A percentile compares a stretch with the other conserved stretches of the same genome.
phyloP scores from a whole-genome alignment of 2,797 vertebrate species.

The Paguma larvata region DNA sequence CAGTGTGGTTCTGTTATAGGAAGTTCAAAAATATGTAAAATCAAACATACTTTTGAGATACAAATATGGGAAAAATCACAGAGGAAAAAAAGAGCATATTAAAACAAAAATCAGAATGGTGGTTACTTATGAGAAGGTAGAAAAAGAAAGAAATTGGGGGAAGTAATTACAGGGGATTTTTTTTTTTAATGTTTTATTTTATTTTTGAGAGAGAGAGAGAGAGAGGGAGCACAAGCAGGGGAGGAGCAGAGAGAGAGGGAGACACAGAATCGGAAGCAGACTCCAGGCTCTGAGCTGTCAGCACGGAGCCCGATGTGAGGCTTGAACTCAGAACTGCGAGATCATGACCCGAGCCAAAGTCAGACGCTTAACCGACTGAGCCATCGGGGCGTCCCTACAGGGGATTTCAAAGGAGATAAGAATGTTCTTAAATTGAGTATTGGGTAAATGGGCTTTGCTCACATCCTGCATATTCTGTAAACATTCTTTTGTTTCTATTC shows the following conservation, averaged over 20 bases:
- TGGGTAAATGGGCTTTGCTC: not conserved
- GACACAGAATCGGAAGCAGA: no score
- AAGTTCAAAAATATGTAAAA: slow-evolving; percentile 18
- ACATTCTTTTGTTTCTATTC: slow-evolving; percentile 32
- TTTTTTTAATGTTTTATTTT: no score
- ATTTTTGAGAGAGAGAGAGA: no score
- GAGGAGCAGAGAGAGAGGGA: no score
- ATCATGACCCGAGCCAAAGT: no score
- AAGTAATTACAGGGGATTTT: not conserved
- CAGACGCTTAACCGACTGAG: no score
- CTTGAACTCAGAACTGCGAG: no score
- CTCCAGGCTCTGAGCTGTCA: no score
- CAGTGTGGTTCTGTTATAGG: not conserved
- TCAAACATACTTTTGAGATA: not conserved
- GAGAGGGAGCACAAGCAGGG: no score
- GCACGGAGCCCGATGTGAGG: no score
- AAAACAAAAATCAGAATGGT: not conserved
- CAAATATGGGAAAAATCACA: not conserved
- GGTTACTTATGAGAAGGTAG: not conserved
- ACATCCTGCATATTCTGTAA: not conserved
- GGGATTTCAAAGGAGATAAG: slow-evolving; percentile 10
- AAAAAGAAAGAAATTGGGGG: not conserved
- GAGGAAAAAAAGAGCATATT: not conserved
- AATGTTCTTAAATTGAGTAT: not conserved
- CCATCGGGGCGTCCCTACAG: not conserved